Evolutionary conservation across 2,888 invertebrate genomes (phyloP), one percentile per base, ranked within the genome.

Genomic region (Metopia argyrocephala): DNA sequence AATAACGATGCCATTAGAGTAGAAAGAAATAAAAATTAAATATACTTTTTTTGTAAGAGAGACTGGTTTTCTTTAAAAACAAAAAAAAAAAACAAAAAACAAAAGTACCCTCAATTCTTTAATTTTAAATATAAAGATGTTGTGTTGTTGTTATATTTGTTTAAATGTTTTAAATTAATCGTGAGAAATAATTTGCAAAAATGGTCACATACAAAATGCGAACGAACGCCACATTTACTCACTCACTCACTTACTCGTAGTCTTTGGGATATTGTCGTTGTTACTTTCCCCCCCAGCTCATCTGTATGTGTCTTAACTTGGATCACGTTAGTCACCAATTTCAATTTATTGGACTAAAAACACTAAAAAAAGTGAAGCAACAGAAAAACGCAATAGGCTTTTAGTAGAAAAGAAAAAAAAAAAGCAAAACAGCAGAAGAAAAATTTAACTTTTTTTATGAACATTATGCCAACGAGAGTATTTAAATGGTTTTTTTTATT

Each of bases 121-220:
- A 25, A 28, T 27, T 27, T n/a, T 27, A 18, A 25, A 56, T 56
- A 56, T 56, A 25, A 56, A 56, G 56, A 56, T 18, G 38, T 38
- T 38, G 15, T 38, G n/a, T 38, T 38, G 38, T 38, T 38, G 38
- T 9, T n/a, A n/a, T 38, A 38, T 21, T 76, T 57, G 48, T 31
- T 31, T 28, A 64, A 78, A 73, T 73, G 71, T 62, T 76, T 78
- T 78, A 78, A 78, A 84, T 84, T 83, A 84, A 83, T 83, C 85
- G 85, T 85, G 85, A 85, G 85, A 85, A 85, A 85, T 85, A 84
- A 85, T 85, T 84, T 85, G 84, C 85, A 84, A 85, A 85, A 85
- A 85, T 85, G 84, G 84, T 85, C 84, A 84, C 85, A 85, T 84
- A 85, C 83, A 76, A 70, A 76, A 38, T 38, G 38, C 38, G 38